Evolutionary conservation across 1,140 invertebrate species (phyloP).

Genomic region (Watersipora subatra): DNA sequence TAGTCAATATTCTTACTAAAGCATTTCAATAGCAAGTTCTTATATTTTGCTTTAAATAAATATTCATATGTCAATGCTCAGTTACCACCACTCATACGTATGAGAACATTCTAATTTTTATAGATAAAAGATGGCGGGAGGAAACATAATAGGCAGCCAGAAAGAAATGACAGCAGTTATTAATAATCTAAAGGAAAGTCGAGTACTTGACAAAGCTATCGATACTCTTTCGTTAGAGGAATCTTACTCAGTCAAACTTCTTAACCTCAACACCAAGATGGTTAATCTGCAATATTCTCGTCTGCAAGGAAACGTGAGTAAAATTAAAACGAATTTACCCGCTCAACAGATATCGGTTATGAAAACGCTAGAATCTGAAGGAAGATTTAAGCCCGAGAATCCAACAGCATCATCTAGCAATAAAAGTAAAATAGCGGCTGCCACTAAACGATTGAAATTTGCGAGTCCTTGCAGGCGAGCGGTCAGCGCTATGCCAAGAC

Average conservation of each 20-base stretch:
- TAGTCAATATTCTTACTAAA: too few relatives aligned
- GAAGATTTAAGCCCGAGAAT: constrained; percentile 18
- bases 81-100: too few relatives aligned
- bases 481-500: neutral
- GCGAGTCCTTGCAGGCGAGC: neutral
- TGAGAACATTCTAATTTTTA: too few relatives aligned
- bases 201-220: constrained; percentile 26
- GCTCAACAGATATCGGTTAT: constrained; percentile 23
- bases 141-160: neutral
- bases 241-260: constrained; percentile 23
- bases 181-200: constrained; percentile 27
- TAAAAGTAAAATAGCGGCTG: constrained; percentile 28
- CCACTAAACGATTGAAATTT: constrained; percentile 20
- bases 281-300: constrained; percentile 25
- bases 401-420: constrained; percentile 17
- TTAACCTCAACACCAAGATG: constrained; percentile 23
- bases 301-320: constrained; percentile 24
- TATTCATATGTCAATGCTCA: too few relatives aligned
- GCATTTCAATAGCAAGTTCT: too few relatives aligned
- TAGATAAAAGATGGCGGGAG: neutral
- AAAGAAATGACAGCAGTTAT: constrained; percentile 24
- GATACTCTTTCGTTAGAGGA: constrained; percentile 23
- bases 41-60: too few relatives aligned
- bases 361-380: constrained; percentile 20
- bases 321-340: constrained; percentile 23